Conservation (phyloP, 2,797 vertebrate species). For the Coluber constrictor region DNA sequence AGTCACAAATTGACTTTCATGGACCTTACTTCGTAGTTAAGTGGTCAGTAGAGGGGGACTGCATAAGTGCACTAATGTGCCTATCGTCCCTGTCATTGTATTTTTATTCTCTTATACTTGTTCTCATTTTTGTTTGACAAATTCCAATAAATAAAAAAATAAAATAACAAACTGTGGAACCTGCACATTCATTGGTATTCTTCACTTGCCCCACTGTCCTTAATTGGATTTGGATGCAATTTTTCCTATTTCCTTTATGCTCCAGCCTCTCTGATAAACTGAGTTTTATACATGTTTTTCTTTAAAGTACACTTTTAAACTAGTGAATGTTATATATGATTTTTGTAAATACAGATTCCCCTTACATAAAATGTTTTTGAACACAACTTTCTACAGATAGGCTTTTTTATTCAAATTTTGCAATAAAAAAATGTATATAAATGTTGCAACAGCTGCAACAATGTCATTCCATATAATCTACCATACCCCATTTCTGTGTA, state of each 20-base stretch:
- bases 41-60: too few species aligned
- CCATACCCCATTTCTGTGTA: neutral
- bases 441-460: neutral
- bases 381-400: neutral
- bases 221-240: neutral
- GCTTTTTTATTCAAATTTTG: neutral
- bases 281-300: neutral
- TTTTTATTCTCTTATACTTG: too few species aligned
- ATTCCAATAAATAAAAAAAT: too few species aligned
- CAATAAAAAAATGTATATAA: neutral
- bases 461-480: neutral
- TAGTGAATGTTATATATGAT: neutral
- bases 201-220: neutral
- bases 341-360: neutral
- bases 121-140: too few species aligned
- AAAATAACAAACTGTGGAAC: neutral
- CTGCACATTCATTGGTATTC: neutral
- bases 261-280: neutral
- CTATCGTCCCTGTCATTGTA: too few species aligned
- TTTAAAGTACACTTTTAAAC: neutral
- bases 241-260: neutral
- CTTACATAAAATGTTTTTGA: neutral
- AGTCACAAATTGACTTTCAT: too few species aligned
- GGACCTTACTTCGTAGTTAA: too few species aligned
- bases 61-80: too few species aligned